Conservation (phyloP, 2,888 invertebrate genomes). For the Leptinotarsa tumamoca region DNA sequence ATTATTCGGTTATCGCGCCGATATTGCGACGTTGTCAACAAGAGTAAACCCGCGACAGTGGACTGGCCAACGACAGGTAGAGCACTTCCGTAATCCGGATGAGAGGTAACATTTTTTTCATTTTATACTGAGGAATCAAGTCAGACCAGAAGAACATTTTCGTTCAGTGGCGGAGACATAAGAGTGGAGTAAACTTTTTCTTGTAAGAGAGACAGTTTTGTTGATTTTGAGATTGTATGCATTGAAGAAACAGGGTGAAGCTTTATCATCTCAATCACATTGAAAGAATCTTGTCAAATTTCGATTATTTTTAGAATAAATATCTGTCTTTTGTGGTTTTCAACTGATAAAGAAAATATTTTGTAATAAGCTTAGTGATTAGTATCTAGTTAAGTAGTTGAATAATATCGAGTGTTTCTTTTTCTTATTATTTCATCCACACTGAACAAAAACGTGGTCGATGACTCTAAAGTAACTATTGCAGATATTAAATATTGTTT, state of each 20-base stretch:
- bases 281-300: not conserved
- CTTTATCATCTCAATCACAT: too few species aligned
- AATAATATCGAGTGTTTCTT: conserved; percentile 4
- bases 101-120: conserved; percentile 12
- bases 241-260: not conserved
- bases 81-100: not conserved
- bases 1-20: not conserved
- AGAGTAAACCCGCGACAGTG: not conserved
- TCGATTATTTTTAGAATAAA: not conserved
- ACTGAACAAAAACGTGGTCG: conserved; percentile 8
- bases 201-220: not conserved
- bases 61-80: not conserved
- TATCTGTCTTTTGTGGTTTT: not conserved
- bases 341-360: not conserved
- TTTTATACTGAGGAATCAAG: not conserved
- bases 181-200: not conserved
- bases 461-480: not conserved
- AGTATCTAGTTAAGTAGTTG: not conserved
- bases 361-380: not conserved
- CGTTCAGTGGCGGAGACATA: not conserved
- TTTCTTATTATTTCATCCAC: not conserved
- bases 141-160: not conserved
- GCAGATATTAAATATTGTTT: not conserved
- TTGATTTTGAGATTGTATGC: not conserved
- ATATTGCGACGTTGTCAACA: not conserved